These are phyloP conservation scores for Sogatella furcifera DNA, from an alignment of 1,140 invertebrate species.

Conservation along the genomic window DNA sequence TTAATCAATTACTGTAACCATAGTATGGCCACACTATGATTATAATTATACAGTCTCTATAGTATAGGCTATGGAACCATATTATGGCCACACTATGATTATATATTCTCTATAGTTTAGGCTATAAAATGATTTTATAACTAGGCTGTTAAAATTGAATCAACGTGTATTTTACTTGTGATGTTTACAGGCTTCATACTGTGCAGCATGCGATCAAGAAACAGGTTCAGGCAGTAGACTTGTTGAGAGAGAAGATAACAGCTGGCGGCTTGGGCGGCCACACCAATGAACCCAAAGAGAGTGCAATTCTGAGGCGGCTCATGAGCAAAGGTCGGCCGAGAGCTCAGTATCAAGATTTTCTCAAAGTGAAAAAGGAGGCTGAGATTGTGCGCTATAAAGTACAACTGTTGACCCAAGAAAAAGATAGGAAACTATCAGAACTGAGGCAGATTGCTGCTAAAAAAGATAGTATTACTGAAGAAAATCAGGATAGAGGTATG, in stretches of 20 bases:
- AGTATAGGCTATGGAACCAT: too few relatives aligned
- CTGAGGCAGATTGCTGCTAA: slow-evolving; percentile 27
- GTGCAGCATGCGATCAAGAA: slow-evolving; percentile 46
- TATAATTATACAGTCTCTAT: too few relatives aligned
- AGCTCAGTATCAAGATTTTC: slow-evolving; percentile 9
- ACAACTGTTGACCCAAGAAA: slow-evolving; percentile 43
- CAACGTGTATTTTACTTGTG: too few relatives aligned
- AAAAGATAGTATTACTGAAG: slow-evolving; percentile 25
- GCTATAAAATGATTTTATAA: too few relatives aligned
- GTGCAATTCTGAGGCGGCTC: slow-evolving; percentile 23
- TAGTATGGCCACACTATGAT: too few relatives aligned
- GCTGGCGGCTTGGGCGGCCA: slow-evolving; percentile 24
- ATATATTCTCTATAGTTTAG: too few relatives aligned
- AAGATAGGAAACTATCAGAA: slow-evolving; percentile 33
- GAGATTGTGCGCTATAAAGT: slow-evolving; percentile 45
- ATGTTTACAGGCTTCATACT: slow-evolving; percentile 38
- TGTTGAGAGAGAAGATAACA: slow-evolving; percentile 40
- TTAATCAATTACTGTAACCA: too few relatives aligned
- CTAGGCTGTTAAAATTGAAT: too few relatives aligned
- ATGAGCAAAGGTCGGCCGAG: slow-evolving; percentile 22
- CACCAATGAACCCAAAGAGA: slow-evolving; percentile 10
- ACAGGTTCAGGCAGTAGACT: slow-evolving; percentile 39
- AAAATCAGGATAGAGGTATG: slow-evolving; percentile 38
- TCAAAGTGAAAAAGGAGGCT: slow-evolving; percentile 35
- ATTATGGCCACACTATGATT: too few relatives aligned